Evolutionary conservation across 37 sponge, comb jelly and placozoan species (phyloP).

Genomic region (Aplysina aerophoba): DNA sequence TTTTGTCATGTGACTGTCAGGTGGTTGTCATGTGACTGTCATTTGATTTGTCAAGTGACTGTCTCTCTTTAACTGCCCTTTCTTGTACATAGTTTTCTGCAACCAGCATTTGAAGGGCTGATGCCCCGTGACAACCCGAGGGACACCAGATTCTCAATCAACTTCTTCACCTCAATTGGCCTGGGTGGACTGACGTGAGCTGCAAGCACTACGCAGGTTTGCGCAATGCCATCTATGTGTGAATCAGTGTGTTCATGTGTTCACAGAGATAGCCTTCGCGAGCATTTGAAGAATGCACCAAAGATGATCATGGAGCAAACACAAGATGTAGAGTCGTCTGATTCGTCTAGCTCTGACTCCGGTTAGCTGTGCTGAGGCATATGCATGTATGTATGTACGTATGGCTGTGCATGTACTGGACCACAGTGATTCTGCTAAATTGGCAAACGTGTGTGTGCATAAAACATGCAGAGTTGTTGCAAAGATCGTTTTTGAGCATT

Average conservation of each 20-base stretch:
- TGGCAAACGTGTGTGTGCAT: too few relatives aligned
- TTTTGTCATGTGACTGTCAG: too few relatives aligned
- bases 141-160: slow-evolving; percentile 96
- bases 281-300: slow-evolving; percentile 91
- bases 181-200: slow-evolving; percentile 95
- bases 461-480: too few relatives aligned
- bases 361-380: neutral
- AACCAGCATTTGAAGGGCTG: slow-evolving; percentile 87
- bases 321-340: slow-evolving; percentile 44
- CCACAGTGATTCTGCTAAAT: too few relatives aligned
- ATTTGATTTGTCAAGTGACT: too few relatives aligned
- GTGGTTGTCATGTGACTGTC: too few relatives aligned
- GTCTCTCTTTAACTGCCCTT: too few relatives aligned
- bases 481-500: too few relatives aligned
- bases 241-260: neutral
- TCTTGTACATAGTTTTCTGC: slow-evolving; percentile 52
- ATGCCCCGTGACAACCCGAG: slow-evolving; percentile 92
- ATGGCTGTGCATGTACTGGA: too few relatives aligned
- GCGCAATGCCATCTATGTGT: neutral
- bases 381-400: too few relatives aligned
- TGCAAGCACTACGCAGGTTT: neutral
- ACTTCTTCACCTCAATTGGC: slow-evolving; percentile 99
- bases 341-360: slow-evolving; percentile 14
- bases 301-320: slow-evolving; percentile 83
- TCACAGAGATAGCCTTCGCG: slow-evolving; percentile 86